Evolutionary conservation across 2,888 invertebrate species (phyloP).

Genomic region (Drosophila mimetica): DNA sequence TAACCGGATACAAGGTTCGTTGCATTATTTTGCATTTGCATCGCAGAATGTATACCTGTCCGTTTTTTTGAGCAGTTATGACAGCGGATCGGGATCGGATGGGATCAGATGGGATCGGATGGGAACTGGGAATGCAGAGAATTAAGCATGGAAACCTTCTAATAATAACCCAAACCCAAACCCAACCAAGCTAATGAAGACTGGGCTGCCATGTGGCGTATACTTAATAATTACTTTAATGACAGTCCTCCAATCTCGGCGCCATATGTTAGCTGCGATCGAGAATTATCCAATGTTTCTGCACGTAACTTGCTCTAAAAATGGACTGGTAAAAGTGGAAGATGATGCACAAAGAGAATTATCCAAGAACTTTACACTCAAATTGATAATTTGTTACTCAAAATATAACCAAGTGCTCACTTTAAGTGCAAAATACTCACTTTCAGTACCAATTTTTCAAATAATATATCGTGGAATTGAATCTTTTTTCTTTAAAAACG

Average conservation of each 20-base stretch:
- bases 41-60: slow-evolving; percentile 10
- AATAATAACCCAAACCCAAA: not conserved
- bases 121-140: not conserved
- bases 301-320: not conserved
- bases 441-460: too few relatives aligned
- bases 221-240: slow-evolving; percentile 40
- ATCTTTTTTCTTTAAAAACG: too few relatives aligned
- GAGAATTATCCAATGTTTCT: not conserved
- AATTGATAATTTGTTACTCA: too few relatives aligned
- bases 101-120: too few relatives aligned
- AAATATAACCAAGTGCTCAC: too few relatives aligned
- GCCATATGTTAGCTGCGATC: slow-evolving; percentile 4
- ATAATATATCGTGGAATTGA: too few relatives aligned
- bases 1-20: slow-evolving; percentile 80
- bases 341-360: too few relatives aligned
- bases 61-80: not conserved
- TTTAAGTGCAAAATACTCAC: too few relatives aligned
- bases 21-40: slow-evolving; percentile 80
- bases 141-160: not conserved
- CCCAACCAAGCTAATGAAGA: not conserved
- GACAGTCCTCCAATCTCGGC: slow-evolving; percentile 8
- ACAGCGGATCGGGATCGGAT: not conserved
- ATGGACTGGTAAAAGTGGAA: not conserved
- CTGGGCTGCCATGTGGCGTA: slow-evolving; percentile 12
- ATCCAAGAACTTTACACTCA: too few relatives aligned